These are phyloP conservation scores for Iphiclides podalirius DNA, from an alignment of 2,888 invertebrate species.

Conservation along the genomic window DNA sequence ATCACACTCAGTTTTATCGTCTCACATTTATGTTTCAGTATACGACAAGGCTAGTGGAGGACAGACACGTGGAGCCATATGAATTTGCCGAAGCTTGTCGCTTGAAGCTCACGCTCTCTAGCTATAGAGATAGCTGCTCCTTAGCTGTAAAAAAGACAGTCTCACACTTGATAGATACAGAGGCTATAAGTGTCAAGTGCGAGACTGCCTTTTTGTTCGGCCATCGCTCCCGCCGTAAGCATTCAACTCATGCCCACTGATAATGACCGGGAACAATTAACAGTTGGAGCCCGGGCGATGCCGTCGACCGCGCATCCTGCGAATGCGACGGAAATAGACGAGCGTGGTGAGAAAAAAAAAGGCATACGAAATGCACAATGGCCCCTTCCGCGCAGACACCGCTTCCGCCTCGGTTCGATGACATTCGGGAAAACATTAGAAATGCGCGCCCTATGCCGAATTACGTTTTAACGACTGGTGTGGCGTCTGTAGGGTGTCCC, in stretches of 20 bases:
- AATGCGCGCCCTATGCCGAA: conserved; percentile 56
- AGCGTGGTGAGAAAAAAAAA: conserved; percentile 32
- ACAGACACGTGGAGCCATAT: too few relatives aligned
- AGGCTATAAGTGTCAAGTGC: too few relatives aligned
- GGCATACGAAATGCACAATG: conserved; percentile 63
- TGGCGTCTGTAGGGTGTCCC: conserved; percentile 33
- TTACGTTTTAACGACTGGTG: conserved; percentile 58
- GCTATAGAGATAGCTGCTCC: too few relatives aligned
- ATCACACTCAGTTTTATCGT: too few relatives aligned
- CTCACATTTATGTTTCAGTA: too few relatives aligned
- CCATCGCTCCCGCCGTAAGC: not conserved
- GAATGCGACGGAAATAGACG: conserved; percentile 62
- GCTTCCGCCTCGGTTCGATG: conserved; percentile 58
- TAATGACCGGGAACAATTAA: conserved; percentile 8
- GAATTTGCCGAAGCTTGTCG: too few relatives aligned
- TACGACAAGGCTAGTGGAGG: too few relatives aligned
- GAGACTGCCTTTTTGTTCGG: too few relatives aligned
- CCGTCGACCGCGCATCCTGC: conserved; percentile 58
- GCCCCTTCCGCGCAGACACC: conserved; percentile 62
- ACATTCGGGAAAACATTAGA: conserved; percentile 48
- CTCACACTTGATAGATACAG: too few relatives aligned
- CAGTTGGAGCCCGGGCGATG: conserved; percentile 19
- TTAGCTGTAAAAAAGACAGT: too few relatives aligned
- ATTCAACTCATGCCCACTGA: conserved; percentile 1
- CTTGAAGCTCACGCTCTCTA: too few relatives aligned